Base-by-base conservation (phyloP, 2,113 vertebrate genomes). In the Nyctibius bracteatus region DNA sequence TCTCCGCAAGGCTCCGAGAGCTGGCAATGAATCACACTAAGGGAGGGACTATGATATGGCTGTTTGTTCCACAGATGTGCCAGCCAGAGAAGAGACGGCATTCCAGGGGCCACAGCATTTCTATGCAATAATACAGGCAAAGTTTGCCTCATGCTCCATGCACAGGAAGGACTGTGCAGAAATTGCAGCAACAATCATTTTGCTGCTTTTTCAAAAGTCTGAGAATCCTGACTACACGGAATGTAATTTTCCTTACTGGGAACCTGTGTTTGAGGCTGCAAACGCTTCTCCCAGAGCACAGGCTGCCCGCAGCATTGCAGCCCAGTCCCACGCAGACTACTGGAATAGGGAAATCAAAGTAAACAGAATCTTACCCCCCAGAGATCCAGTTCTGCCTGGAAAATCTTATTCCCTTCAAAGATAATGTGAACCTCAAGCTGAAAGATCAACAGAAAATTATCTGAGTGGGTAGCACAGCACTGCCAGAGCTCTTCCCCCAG, bases 391-490 rank as follows among this genome's bases (percentile, higher is more conserved):
- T 99, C 98, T 61, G 97, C 98, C 92, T 98, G 98, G 97, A 99
- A 99, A 54, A 99, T 89, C 95, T 99, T 99, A 72, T 98, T 96
- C 21, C 98, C 98, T 90, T 99, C 99, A 97, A 99, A 99, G 97
- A 98, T 96, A 86, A 99, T 62, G 28, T 98, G 98, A 96, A 99
- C 97, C 2, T 98, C 98, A 89, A 99, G 94, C 99, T 99, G 96
- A 84, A 92, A 84, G 84, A 91, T n/a, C 79, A 96, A 97, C 84
- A 93, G 57, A 89, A 58, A 95, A 70, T 37, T 15, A 71, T 41
- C 51, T 84, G 70, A 85, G 73, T 44, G 25, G 20, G 44, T n/a
- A 75, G 44, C 28, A 52, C 8, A 39, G 35, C 47, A 7, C 54
- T 83, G 46, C 24, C 75, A 54, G 54, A 70, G 67, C 41, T 93